Evolutionary conservation across 2,113 vertebrate genomes (phyloP).

Genomic region (Anser brachyrhynchus): DNA sequence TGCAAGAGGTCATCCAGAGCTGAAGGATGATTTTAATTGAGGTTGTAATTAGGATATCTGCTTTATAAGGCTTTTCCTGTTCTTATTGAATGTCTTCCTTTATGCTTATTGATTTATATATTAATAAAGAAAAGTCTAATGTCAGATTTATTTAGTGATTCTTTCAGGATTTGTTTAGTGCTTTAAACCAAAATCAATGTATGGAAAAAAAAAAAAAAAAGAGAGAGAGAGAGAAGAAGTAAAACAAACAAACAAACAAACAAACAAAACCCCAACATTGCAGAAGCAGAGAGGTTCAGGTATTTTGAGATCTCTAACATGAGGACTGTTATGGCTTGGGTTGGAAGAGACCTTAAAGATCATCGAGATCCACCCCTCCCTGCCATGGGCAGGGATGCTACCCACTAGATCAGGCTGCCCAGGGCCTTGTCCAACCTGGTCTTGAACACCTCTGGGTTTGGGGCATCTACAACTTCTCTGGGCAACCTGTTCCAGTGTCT

Average conservation of each 20-base stretch:
- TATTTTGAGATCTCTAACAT: neutral
- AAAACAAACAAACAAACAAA: too few species aligned
- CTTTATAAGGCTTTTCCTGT: neutral
- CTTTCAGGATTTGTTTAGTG: slow-evolving; percentile 27
- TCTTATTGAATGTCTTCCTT: slow-evolving; percentile 32
- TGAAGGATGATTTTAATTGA: slow-evolving; percentile 60
- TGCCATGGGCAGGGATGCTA: too few species aligned
- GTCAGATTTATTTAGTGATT: slow-evolving; percentile 34
- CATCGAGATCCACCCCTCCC: too few species aligned
- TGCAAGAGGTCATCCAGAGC: neutral
- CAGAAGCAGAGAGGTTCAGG: neutral
- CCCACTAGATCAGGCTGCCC: too few species aligned
- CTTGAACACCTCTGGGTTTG: too few species aligned
- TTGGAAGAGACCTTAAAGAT: too few species aligned
- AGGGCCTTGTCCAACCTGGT: too few species aligned
- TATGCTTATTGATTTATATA: slow-evolving; percentile 45
- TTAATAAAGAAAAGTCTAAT: slow-evolving; percentile 20
- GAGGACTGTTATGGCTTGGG: neutral
- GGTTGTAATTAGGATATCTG: slow-evolving; percentile 37
- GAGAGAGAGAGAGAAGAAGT: neutral
- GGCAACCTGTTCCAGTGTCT: too few species aligned
- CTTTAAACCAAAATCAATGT: slow-evolving; percentile 36
- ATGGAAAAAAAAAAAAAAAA: neutral
- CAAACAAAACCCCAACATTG: neutral
- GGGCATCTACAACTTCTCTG: too few species aligned